Percentiles rank a stretch among this genome's conserved stretches.
Conservation (phyloP, 2,888 invertebrate species). For the Metopia argyrocephala region DNA sequence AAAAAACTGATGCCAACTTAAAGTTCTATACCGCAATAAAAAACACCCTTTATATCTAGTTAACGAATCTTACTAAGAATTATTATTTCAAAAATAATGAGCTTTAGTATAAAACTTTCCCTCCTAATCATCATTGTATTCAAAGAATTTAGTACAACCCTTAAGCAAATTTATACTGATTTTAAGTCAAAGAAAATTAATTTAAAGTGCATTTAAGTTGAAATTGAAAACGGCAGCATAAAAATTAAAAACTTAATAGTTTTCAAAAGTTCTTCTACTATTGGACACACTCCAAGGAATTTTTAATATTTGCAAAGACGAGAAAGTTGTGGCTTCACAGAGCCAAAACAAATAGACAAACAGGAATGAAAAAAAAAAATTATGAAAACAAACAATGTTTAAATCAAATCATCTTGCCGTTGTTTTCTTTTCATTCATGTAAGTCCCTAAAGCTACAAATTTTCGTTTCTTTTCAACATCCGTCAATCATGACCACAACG, state of each 20-base stretch:
- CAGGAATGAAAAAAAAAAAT: slow-evolving; percentile 24
- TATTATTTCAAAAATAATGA: too few species aligned
- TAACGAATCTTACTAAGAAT: too few species aligned
- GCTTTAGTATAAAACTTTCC: not conserved
- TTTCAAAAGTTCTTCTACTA: not conserved
- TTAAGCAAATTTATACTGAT: slow-evolving; percentile 32
- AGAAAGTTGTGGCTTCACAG: not conserved
- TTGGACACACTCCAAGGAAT: too few species aligned
- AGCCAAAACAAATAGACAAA: not conserved
- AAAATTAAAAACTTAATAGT: slow-evolving; percentile 39
- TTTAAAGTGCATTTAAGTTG: slow-evolving; percentile 39
- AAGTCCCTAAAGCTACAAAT: slow-evolving; percentile 62
- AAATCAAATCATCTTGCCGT: slow-evolving; percentile 53
- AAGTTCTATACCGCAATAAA: too few species aligned
- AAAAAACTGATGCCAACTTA: too few species aligned
- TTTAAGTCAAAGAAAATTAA: slow-evolving; percentile 31
- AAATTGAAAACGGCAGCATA: slow-evolving; percentile 36
- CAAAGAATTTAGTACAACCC: not conserved
- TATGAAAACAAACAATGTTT: slow-evolving; percentile 62
- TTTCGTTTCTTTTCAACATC: slow-evolving; percentile 58
- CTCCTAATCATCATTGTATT: not conserved
- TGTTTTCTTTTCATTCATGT: slow-evolving; percentile 39
- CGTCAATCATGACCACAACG: slow-evolving; percentile 60
- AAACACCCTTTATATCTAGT: too few species aligned
- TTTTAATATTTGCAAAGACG: not conserved